A percentile compares a stretch with the other conserved stretches of the same genome.
Conservation (phyloP, 2,888 invertebrate genomes). For the Eumerus sabulonum region DNA sequence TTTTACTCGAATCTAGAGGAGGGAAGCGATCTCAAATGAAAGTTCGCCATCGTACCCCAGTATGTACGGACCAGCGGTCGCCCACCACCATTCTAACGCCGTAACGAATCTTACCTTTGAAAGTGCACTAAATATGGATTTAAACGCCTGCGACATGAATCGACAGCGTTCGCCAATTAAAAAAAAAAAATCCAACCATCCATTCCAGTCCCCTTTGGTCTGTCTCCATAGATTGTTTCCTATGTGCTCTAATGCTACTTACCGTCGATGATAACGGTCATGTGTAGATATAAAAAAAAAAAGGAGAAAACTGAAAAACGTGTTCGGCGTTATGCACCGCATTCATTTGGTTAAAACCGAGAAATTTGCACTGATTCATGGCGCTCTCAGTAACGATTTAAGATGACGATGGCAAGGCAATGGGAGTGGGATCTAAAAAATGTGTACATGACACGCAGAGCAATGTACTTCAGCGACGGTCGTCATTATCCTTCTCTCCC, state of each 20-base stretch:
- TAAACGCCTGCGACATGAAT: conserved; percentile 72
- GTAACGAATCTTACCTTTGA: conserved; percentile 61
- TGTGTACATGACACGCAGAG: no score
- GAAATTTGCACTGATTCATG: conserved; percentile 66
- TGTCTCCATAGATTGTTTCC: conserved; percentile 8
- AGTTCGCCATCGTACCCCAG: conserved; percentile 48
- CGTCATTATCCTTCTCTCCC: not conserved
- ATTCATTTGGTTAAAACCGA: conserved; percentile 53
- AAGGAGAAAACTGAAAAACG: conserved; percentile 73
- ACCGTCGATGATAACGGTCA: not conserved
- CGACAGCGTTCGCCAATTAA: conserved; percentile 67
- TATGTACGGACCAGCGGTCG: no score
- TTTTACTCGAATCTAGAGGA: conserved; percentile 1
- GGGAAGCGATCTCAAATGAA: conserved; percentile 41
- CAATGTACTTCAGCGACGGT: no score
- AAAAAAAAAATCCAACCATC: not conserved
- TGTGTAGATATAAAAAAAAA: conserved; percentile 40
- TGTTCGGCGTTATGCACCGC: conserved; percentile 74
- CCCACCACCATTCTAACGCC: not conserved
- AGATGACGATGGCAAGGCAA: no score
- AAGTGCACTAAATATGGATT: conserved; percentile 76
- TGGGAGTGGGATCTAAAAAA: conserved; percentile 6
- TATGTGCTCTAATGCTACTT: conserved; percentile 6
- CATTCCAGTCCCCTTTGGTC: conserved; percentile 55
- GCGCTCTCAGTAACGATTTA: conserved; percentile 28